Evolutionary conservation across 2,797 vertebrate genomes (phyloP), one percentile per base, ranked within the genome.

Genomic region (Melanotaenia maccullochi): DNA sequence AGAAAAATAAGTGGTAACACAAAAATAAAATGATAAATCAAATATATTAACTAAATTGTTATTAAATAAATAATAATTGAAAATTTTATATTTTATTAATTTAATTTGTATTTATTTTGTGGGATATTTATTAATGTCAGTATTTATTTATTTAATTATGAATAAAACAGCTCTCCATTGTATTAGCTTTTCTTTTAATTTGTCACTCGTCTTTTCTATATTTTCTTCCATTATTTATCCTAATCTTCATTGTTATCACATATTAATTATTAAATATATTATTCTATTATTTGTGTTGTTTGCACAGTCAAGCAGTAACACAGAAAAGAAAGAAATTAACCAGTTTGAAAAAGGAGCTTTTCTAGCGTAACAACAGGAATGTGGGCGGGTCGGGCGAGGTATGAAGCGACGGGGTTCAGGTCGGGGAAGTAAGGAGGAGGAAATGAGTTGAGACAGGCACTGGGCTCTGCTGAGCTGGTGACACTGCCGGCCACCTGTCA

Each of bases 401-500:
- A 77, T 36, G 2, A 61, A 75, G 73, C n/a, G 16, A 56, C 32
- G 64, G 68, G 74, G 89, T 81, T 82, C 73, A 76, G 83, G 90
- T 86, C 79, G 85, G 69, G 60, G 68, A 81, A 79, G 73, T 76
- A 84, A 76, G 61, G 62, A 76, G 78, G 76, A 89, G 87, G 89
- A 91, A 90, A 92, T 89, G 79, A 93, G 85, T 68, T 80, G 79
- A 91, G 91, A 93, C 90, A 92, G 87, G 71, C 76, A 11, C 55
- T 79, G 87, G 79, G 87, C 90, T 90, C 86, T 85, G 68, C 85
- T 86, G 81, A 92, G 88, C 83, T 84, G 20, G 87, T 87, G 90
- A 93, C 91, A 87, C 87, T 18, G 82, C 76, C 81, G 87, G 73
- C 86, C 85, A 86, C 85, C 89, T 92, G 90, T 92, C 91, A 92